phyloP scores from a whole-genome alignment of 2,797 vertebrate genomes.

The Eospalax fontanierii region DNA sequence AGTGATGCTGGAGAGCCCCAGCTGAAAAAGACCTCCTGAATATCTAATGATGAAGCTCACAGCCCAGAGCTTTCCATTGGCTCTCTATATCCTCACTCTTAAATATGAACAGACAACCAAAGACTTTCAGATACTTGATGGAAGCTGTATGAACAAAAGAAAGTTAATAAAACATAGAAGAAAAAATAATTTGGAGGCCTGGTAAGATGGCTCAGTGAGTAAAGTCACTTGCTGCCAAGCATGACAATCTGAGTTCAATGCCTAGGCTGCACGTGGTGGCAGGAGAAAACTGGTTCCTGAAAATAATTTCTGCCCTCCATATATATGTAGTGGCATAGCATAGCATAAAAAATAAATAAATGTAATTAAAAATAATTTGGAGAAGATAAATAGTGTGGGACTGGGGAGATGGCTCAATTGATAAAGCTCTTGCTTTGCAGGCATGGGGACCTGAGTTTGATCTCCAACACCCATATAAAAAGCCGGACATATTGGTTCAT shows the following conservation, averaged over 20 bases:
- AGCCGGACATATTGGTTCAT: background rate
- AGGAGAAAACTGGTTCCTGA: background rate
- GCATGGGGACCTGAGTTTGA: background rate
- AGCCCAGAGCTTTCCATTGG: background rate
- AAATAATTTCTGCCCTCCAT: background rate
- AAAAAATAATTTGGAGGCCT: background rate
- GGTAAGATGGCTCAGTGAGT: background rate
- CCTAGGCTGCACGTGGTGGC: too few species aligned
- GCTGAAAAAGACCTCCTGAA: background rate
- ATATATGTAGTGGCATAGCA: background rate
- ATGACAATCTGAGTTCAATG: background rate
- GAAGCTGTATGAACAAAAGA: background rate
- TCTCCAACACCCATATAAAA: background rate
- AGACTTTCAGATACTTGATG: slow-evolving; percentile 17
- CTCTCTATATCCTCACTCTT: slow-evolving; percentile 83
- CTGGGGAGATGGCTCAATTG: background rate
- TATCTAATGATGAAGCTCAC: background rate
- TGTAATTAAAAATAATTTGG: background rate
- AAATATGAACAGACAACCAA: slow-evolving; percentile 85
- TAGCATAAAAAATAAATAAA: background rate
- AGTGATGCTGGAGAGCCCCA: background rate
- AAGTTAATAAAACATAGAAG: background rate
- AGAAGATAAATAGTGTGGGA: background rate
- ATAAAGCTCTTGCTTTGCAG: too few species aligned
- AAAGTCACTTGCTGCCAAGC: background rate